Evolutionary conservation across 2,888 invertebrate species (phyloP).

Genomic region (Epicampocera succincta): DNA sequence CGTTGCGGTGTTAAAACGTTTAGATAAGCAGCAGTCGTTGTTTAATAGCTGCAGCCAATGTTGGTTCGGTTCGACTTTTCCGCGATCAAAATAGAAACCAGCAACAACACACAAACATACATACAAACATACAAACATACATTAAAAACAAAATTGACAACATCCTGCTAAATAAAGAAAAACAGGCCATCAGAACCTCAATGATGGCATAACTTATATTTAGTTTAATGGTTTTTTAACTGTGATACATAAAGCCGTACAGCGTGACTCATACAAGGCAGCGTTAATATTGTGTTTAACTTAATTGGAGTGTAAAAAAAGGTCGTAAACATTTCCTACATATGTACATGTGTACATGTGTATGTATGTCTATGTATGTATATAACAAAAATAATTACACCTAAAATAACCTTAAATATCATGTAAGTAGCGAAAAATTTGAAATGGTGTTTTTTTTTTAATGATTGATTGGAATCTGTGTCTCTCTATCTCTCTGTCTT

Average conservation of each 20-base stretch:
- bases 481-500: too few species aligned
- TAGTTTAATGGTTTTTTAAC: conserved; percentile 2
- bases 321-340: neutral
- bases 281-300: neutral
- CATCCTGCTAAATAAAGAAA: neutral
- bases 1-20: conserved; percentile 57
- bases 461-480: too few species aligned
- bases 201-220: conserved; percentile 58
- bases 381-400: too few species aligned
- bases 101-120: neutral
- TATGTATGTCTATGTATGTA: too few species aligned
- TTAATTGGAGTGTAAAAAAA: neutral
- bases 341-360: neutral
- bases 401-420: too few species aligned
- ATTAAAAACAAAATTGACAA: neutral
- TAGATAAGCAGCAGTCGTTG: too few species aligned
- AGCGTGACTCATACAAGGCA: conserved; percentile 6
- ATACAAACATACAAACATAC: neutral
- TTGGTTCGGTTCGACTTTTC: too few species aligned
- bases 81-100: neutral
- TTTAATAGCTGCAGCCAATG: too few species aligned
- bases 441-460: too few species aligned
- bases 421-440: too few species aligned
- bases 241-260: neutral
- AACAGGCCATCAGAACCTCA: neutral